A percentile compares a stretch with the other conserved stretches of the same genome.
phyloP scores from a whole-genome alignment of 1,140 invertebrate genomes.

The Trinorchestia longiramus region DNA sequence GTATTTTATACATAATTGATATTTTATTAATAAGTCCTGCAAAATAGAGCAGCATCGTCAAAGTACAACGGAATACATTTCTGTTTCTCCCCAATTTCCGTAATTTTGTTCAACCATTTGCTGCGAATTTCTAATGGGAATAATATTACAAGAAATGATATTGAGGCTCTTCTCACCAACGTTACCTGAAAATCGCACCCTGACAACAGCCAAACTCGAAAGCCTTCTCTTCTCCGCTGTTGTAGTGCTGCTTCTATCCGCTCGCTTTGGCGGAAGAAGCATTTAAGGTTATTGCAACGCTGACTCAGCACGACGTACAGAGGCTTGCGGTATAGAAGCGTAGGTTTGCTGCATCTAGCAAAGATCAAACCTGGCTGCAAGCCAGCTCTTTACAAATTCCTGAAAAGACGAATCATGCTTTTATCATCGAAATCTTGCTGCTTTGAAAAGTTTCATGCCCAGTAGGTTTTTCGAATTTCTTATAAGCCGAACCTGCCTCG shows the following conservation, averaged over 20 bases:
- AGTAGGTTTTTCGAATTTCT: background rate
- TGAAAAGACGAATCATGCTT: background rate
- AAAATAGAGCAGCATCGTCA: too few species aligned
- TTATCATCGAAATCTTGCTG: background rate
- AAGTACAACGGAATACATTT: too few species aligned
- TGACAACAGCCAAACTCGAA: background rate
- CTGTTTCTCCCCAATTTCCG: too few species aligned
- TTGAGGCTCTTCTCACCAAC: background rate
- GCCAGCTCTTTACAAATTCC: background rate
- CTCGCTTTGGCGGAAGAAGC: background rate
- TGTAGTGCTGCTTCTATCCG: background rate
- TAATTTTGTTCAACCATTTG: too few species aligned
- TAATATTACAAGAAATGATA: background rate
- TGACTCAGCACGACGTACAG: background rate
- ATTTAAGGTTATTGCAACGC: conserved; percentile 22
- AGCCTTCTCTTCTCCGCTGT: background rate
- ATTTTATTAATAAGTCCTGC: too few species aligned
- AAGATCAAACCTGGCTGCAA: background rate
- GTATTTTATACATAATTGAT: too few species aligned
- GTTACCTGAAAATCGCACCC: background rate
- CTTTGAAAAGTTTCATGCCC: background rate
- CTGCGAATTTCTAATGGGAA: background rate
- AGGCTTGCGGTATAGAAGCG: background rate
- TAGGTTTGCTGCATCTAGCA: background rate
- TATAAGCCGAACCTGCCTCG: background rate